Evolutionary conservation across 2,113 vertebrate species (phyloP), one percentile per base, ranked within the genome.

Genomic region (Macaca nemestrina): DNA sequence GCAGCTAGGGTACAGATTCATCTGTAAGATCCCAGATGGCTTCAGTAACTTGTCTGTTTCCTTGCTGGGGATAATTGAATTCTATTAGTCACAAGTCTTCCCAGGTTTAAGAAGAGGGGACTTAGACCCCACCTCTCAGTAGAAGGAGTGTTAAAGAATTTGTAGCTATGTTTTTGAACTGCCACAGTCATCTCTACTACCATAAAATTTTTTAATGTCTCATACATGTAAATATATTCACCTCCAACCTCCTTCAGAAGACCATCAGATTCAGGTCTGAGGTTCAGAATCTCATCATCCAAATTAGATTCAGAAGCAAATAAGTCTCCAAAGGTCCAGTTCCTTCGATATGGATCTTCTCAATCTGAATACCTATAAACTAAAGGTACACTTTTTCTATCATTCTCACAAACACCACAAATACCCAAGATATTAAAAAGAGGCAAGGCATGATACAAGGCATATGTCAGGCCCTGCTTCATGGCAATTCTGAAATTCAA

Each of bases 151-250:
- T 45, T 81, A 70, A 80, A 93, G 23, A 85, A 84, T 61, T 13
- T 94, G 30, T 50, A 76, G 12, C 25, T 79, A n/a, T 48, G 14
- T 73, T 82, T 96, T 45, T 52, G 85, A 90, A 83, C 40, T 68
- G 23, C 8, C 64, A 67, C 16, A 86, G 23, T 52, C 45, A 64
- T 88, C 50, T 85, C 22, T 78, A 75, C 59, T 72, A 45, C 4
- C 40, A 59, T 72, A 96, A 89, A 55, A 59, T 92, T 32, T 61
- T 96, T 91, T 80, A 68, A 64, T 94, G 85, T 73, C n/a, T 85
- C 48, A 76, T 45, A 11, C 18, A 70, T n/a, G 14, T 35, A 89
- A 79, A 93, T 22, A n/a, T 4, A 75, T 35, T 80, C 35, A 88
- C 8, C 70, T 78, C 25, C 10, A 86, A 18, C 8, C 59, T 86